Evolutionary conservation across 2,113 vertebrate genomes (phyloP), one percentile per base, ranked within the genome.

Genomic region (Microtus oregoni): DNA sequence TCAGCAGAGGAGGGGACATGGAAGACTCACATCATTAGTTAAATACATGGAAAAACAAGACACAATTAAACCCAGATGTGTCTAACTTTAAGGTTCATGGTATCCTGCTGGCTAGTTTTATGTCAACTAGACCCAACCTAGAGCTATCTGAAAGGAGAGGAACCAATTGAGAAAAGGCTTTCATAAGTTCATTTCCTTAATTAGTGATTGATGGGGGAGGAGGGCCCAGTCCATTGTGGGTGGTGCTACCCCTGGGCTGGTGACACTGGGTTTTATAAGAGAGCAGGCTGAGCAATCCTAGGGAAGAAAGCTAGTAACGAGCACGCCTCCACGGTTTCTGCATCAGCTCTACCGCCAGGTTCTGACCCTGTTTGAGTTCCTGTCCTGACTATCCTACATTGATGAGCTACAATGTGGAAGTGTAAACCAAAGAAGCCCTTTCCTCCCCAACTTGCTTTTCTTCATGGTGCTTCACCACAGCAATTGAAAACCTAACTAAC

Each of bases 1-100:
- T 96, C 89, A 63, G 63, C 79, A 93, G 47, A 95, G 82, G 47
- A 97, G 52, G 38, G 52, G 38, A 95, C 95, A 75, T n/a, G 3
- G 76, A 96, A n/a, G 38, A 7, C 41, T 55, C 88, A 58, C 5
- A 44, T 77, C 58, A 92, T 30, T 76, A 94, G 30, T 44, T 92
- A 78, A 94, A 78, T 92, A 90, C 15, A 68, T 72, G 79, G 13
- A 79, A 94, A 61, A 87, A 24, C 61, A 68, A 68, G 52, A 55
- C 22, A 79, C 9, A 93, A 17, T 97, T 93, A 93, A 96, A 85
- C 50, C 9, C 26, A 67, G 22, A 52, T 92, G 17, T 82, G 14
- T 83, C 24, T 95, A 35, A 94, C 41, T 79, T 94, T 73, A 78
- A 89, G 77, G 70, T 93, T 79, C 47, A 88, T 70, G 6, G 20